Evolutionary conservation across 1,140 invertebrate species (phyloP), one percentile per base, ranked within the genome.

Genomic region (Penaeus chinensis): DNA sequence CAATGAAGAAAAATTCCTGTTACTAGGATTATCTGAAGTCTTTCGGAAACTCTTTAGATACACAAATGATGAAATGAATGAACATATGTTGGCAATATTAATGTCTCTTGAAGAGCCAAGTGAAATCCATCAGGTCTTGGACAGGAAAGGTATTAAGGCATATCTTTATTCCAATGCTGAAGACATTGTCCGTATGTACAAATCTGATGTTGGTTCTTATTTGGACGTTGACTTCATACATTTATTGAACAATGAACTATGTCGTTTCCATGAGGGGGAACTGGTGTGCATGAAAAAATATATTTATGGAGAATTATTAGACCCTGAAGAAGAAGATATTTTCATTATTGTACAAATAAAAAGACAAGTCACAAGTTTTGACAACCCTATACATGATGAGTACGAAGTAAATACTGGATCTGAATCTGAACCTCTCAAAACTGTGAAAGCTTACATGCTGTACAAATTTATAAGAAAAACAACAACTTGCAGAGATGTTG

Each of bases 271-370:
- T 24, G 27, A 87, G 32, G 63, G 62, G 22, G 85, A 87, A 61
- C 66, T 87, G 63, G 85, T 87, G 7, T 81, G 78, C 47, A 74
- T 87, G 85, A 87, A 74, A 47, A 87, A 82, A 62, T 87, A 87
- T 71, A 24, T 74, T 22, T 19, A 19, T 82, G 62, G 13, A n/a
- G 76, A 19, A 7, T 62, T 65, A 5, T 62, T 79, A 65, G 76
- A 66, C 60, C 5, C 10, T 42, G 85, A 86, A 32, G 78, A 76
- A 20, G 37, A 81, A 10, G 47, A 84, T 66, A 82, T 87, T 37
- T 87, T 81, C 69, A 81, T 87, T 0, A 87, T 87, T 42, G 85
- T 82, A 19, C 19, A 87, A 81, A 66, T 87, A 22, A 71, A 65
- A 16, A 37, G 47, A 19, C 37, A 63, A 32, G 65, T 76, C 27